Percentiles rank a stretch among this genome's conserved stretches.
Evolutionary conservation across 2,113 vertebrate species (phyloP).

Genomic region (Heterochromis multidens): DNA sequence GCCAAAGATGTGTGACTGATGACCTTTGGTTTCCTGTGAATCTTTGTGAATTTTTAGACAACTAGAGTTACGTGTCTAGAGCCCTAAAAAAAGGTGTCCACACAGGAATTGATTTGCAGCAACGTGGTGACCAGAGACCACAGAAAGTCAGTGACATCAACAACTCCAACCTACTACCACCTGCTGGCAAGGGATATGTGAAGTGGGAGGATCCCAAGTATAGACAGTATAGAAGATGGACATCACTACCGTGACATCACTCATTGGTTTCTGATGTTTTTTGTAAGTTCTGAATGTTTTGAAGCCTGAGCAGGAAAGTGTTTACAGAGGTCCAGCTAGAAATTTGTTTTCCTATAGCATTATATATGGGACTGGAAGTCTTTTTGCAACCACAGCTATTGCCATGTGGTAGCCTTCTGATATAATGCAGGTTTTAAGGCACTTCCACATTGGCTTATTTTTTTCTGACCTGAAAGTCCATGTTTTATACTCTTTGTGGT

Average conservation of each 20-base stretch:
- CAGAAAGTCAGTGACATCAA: not conserved
- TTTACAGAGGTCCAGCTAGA: too few relatives aligned
- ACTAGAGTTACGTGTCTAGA: not conserved
- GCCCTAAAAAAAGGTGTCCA: not conserved
- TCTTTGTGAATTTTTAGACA: not conserved
- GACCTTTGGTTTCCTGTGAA: not conserved
- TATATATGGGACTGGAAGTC: not conserved
- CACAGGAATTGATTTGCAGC: rapidly evolving
- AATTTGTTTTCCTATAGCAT: too few relatives aligned
- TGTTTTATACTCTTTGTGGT: not conserved
- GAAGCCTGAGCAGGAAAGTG: not conserved
- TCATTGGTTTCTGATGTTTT: not conserved
- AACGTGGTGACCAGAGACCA: rapidly evolving
- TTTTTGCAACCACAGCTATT: not conserved
- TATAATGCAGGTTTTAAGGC: not conserved
- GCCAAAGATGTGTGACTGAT: not conserved
- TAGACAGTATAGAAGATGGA: not conserved
- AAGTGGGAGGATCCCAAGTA: not conserved
- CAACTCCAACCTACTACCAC: rapidly evolving
- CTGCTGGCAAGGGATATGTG: not conserved
- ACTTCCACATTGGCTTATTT: not conserved
- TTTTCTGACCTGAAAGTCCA: not conserved
- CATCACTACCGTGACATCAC: not conserved
- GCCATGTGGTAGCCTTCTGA: too few relatives aligned
- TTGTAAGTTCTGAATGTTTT: not conserved